phyloP scores from a whole-genome alignment of 2,113 vertebrate genomes.

The Cyprinodon variegatus region DNA sequence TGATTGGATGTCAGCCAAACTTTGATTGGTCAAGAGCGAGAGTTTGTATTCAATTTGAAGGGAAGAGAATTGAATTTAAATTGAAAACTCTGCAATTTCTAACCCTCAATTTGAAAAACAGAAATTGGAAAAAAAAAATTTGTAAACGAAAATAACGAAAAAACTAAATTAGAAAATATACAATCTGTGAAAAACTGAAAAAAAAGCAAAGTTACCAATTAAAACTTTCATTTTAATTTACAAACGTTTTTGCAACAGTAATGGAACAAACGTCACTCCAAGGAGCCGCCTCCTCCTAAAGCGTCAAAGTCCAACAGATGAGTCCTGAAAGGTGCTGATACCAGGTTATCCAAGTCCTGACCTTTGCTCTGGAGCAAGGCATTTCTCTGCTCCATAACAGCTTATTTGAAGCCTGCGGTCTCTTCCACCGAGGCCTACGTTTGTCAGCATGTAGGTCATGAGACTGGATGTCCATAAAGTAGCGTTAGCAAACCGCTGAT shows the following conservation, averaged over 20 bases:
- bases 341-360: conserved; percentile 23
- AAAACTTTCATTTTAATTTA: background rate
- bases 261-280: too few species aligned
- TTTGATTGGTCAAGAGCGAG: too few species aligned
- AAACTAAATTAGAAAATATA: too few species aligned
- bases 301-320: conserved; percentile 52
- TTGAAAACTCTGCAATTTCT: too few species aligned
- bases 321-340: conserved; percentile 9
- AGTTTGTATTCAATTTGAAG: too few species aligned
- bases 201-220: background rate
- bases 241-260: too few species aligned
- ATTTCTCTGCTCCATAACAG: conserved; percentile 21
- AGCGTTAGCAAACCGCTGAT: background rate
- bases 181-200: too few species aligned
- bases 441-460: conserved; percentile 20
- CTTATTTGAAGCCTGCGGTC: background rate
- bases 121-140: too few species aligned
- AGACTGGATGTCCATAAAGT: background rate
- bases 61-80: too few species aligned
- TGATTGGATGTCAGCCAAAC: too few species aligned
- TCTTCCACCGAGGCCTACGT: background rate
- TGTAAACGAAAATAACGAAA: too few species aligned
- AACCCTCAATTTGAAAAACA: too few species aligned
- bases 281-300: background rate
- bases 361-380: conserved; percentile 12